Evolutionary conservation across 2,888 invertebrate genomes (phyloP), one percentile per base, ranked within the genome.

Genomic region (Automeris io): DNA sequence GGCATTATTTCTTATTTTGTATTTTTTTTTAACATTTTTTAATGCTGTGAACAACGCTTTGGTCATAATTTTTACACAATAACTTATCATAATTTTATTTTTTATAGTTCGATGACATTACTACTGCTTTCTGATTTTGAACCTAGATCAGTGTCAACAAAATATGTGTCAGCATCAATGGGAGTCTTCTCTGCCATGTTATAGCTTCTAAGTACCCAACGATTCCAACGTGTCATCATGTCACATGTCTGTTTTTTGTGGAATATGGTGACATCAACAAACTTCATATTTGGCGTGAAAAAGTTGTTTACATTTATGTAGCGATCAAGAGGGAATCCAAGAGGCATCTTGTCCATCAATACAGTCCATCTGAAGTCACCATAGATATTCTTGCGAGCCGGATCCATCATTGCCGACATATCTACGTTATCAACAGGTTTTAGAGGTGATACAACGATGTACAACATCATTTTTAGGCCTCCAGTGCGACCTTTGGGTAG

Each of bases 271-370:
- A 90, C 88, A 52, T 92, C 91, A 50, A 91, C 85, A 66, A 91
- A 90, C 69, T 83, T 89, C 79, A 90, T 90, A 78, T 93, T 93
- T 25, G 91, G 89, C 11, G 90, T 90, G 49, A 85, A 86, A 87
- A 91, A 92, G 44, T 78, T 81, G 34, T 73, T 73, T 32, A 89
- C 79, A 31, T 90, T 81, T 57, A 92, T 88, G 13, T 81, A 78
- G 51, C 92, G 90, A 64, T 94, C 93, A 63, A 94, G 89, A 44
- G 94, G 94, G 87, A 90, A 94, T 37, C 92, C 93, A 57, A 91
- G 82, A 32, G 93, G 88, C 66, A 88, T 88, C 48, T 83, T 87
- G 66, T 93, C 93, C 33, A 91, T 75, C 60, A 81, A 54, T 1
- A 73, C 67, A 39, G 76, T 79, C 11, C 67, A 73, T 45, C 83